Evolutionary conservation across 2,797 vertebrate species (phyloP).

Genomic region (Myotis daubentonii): DNA sequence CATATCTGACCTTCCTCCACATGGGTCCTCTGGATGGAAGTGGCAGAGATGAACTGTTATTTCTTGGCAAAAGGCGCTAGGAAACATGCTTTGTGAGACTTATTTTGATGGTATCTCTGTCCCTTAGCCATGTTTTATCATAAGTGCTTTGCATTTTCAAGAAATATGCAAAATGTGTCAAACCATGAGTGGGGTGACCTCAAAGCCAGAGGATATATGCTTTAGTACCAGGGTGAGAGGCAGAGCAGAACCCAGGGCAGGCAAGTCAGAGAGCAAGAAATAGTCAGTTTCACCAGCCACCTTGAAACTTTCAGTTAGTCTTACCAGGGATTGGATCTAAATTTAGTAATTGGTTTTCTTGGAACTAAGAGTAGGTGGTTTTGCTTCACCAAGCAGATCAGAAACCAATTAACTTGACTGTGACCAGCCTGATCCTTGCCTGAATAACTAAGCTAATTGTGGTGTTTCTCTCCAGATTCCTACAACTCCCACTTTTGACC

Average conservation of each 20-base stretch:
- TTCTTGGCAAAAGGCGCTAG: background rate
- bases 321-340: background rate
- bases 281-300: background rate
- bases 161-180: background rate
- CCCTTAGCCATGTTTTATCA: background rate
- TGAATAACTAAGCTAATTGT: background rate
- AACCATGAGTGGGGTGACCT: background rate
- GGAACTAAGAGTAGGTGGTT: slow-evolving; percentile 34
- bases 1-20: background rate
- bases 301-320: background rate
- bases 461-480: background rate
- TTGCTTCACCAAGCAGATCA: slow-evolving; percentile 41
- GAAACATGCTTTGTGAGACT: background rate
- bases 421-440: background rate
- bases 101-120: background rate
- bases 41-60: background rate
- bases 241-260: background rate
- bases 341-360: slow-evolving; percentile 18
- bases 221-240: background rate
- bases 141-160: background rate
- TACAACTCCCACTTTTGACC: background rate
- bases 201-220: background rate
- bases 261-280: background rate
- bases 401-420: background rate
- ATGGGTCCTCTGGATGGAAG: background rate